A percentile compares a stretch with the other conserved stretches of the same genome.
These are phyloP conservation scores for Coenobita brevimanus DNA, from an alignment of 1,140 invertebrate species.

Conservation along the genomic window DNA sequence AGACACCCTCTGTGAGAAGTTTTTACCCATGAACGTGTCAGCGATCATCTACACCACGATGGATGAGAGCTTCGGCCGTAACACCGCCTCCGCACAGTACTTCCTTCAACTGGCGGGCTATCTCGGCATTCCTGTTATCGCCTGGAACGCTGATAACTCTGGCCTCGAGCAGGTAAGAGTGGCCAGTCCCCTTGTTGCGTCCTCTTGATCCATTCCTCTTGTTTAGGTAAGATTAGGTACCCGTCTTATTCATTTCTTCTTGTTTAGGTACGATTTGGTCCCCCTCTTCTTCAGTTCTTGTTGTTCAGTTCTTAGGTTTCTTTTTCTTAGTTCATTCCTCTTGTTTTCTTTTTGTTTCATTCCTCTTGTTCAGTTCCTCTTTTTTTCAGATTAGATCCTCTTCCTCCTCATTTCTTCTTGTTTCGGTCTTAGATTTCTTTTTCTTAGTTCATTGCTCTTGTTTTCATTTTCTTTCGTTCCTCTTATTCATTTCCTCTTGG, in stretches of 20 bases:
- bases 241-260: neutral
- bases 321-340: neutral
- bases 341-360: neutral
- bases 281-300: neutral
- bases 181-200: too few species aligned
- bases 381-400: neutral
- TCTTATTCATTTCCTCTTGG: too few species aligned
- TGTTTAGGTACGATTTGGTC: neutral
- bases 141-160: constrained; percentile 96
- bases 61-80: constrained; percentile 89
- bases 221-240: too few species aligned
- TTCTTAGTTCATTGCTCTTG: neutral
- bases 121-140: constrained; percentile 89
- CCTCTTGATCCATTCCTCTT: too few species aligned
- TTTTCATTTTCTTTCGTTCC: neutral
- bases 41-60: constrained; percentile 95
- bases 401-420: neutral
- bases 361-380: too few species aligned
- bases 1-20: constrained; percentile 88
- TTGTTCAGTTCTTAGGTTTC: neutral
- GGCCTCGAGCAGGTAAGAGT: constrained; percentile 82
- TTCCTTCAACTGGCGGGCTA: constrained; percentile 93
- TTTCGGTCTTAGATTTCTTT: neutral
- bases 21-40: constrained; percentile 90
- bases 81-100: constrained; percentile 93